Conservation (phyloP, 2,113 vertebrate species). For the Campylomormyrus tamandua region DNA sequence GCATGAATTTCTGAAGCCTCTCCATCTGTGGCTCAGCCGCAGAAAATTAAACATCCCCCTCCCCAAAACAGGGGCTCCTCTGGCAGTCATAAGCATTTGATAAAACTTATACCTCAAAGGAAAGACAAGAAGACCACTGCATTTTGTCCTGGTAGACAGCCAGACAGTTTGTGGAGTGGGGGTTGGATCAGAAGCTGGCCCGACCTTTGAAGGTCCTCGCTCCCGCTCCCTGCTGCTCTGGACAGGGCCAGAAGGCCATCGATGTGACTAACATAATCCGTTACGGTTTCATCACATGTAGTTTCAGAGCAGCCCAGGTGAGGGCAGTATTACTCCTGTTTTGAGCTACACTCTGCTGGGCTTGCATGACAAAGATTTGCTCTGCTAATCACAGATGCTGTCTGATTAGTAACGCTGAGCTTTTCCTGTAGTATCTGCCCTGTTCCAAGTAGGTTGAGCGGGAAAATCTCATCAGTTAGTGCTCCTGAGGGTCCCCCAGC, state of each 20-base stretch:
- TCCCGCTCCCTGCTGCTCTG: background rate
- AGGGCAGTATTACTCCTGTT: background rate
- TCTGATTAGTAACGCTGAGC: background rate
- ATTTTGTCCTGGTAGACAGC: background rate
- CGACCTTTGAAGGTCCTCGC: background rate
- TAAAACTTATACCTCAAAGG: background rate
- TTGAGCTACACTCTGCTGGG: background rate
- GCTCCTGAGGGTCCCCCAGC: background rate
- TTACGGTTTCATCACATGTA: conserved; percentile 50
- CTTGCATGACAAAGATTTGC: background rate
- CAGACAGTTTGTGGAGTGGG: background rate
- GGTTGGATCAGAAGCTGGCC: background rate
- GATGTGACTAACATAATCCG: conserved; percentile 29
- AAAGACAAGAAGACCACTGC: background rate
- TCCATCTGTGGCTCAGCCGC: background rate
- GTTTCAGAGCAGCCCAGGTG: conserved; percentile 35
- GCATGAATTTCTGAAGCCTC: conserved; percentile 33
- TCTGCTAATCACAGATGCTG: background rate
- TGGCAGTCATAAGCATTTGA: background rate
- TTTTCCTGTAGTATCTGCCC: background rate
- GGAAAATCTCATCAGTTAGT: background rate
- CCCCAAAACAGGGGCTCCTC: background rate
- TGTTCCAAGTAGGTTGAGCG: background rate
- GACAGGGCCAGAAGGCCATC: background rate
- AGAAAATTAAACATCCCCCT: background rate